These are phyloP conservation scores for Helicorthomorpha holstii DNA, from an alignment of 1,140 invertebrate species.

Conservation along the genomic window DNA sequence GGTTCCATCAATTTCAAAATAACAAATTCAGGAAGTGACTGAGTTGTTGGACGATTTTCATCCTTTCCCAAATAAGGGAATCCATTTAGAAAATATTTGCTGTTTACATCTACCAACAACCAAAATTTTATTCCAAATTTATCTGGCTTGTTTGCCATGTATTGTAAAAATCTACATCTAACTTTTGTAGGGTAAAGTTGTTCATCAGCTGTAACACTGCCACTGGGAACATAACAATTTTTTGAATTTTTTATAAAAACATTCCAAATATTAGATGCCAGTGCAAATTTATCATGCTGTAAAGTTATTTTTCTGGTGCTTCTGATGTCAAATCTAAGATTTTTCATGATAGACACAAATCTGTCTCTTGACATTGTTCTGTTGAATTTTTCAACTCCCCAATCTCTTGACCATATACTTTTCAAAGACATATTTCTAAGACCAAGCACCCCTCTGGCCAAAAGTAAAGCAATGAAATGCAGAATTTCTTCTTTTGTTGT, in stretches of 20 bases:
- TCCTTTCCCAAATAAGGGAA: background rate
- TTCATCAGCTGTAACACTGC: background rate
- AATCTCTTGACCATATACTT: no score
- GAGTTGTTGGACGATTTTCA: background rate
- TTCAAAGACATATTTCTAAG: no score
- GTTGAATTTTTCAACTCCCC: no score
- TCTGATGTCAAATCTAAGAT: no score
- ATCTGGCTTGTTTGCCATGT: background rate
- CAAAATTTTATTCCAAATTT: constrained; percentile 1
- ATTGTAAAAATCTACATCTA: background rate
- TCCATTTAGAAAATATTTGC: background rate
- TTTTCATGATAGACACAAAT: no score
- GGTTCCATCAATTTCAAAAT: background rate
- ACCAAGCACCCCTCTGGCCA: no score
- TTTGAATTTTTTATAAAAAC: background rate
- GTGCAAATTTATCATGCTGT: background rate
- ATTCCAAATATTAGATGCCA: background rate
- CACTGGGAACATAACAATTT: background rate
- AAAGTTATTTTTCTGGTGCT: no score
- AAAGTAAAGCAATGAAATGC: no score
- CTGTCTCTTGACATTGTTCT: no score
- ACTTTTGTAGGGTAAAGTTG: background rate
- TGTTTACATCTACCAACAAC: background rate
- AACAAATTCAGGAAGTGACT: background rate
- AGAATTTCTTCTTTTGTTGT: no score